A percentile compares a stretch with the other conserved stretches of the same genome.
Evolutionary conservation across 2,888 invertebrate species (phyloP).

Genomic region (Caenorhabditis panamensis): DNA sequence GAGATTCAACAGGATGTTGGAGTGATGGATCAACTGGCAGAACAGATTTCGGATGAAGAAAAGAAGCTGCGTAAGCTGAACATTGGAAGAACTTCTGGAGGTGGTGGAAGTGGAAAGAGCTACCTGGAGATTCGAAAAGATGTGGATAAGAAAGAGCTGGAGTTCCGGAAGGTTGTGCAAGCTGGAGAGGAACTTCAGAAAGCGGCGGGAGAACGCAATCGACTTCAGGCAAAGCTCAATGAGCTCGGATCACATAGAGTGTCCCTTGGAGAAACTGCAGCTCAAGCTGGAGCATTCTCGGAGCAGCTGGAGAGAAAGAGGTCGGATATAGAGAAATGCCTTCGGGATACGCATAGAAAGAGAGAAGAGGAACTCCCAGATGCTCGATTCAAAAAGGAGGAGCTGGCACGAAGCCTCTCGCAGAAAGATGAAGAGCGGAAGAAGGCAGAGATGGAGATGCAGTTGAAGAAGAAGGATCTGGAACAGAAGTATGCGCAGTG

Average conservation of each 20-base stretch:
- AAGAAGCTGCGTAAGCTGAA: background rate
- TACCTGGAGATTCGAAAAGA: conserved; percentile 29
- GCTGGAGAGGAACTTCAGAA: conserved; percentile 48
- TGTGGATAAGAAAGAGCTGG: conserved; percentile 31
- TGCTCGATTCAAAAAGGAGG: conserved; percentile 30
- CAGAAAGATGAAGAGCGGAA: conserved; percentile 26
- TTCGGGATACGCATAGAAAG: conserved; percentile 13
- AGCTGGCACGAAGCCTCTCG: background rate
- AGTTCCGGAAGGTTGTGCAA: conserved; percentile 24
- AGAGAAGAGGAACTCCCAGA: conserved; percentile 43
- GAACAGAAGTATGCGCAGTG: conserved; percentile 29
- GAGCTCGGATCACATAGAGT: conserved; percentile 55
- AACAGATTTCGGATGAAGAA: conserved; percentile 21
- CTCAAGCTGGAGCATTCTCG: conserved; percentile 47
- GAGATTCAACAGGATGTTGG: conserved; percentile 63
- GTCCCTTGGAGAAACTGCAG: conserved; percentile 60
- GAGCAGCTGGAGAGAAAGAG: conserved; percentile 39
- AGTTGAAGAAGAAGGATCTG: conserved; percentile 32
- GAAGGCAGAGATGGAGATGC: conserved; percentile 41
- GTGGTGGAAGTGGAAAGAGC: no score
- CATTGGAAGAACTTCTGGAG: no score
- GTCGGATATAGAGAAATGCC: conserved; percentile 23
- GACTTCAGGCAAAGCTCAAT: conserved; percentile 41
- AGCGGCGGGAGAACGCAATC: conserved; percentile 25
- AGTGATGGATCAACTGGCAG: conserved; percentile 53